Base-by-base conservation (phyloP, 2,113 vertebrate species). In the Falcunculus frontatus region DNA sequence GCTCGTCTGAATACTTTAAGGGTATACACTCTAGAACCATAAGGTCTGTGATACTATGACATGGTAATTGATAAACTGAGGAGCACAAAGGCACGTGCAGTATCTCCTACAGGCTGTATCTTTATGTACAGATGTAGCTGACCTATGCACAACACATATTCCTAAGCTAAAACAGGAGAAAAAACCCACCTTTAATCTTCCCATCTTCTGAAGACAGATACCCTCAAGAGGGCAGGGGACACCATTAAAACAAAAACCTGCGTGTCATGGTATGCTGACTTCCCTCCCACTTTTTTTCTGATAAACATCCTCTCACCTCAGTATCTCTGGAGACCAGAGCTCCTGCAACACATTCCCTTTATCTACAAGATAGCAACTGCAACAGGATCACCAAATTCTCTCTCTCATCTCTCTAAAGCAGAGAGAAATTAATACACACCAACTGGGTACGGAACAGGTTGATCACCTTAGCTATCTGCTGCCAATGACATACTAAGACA, bases 201-300 rank as follows among this genome's bases (percentile, higher is more conserved):
- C 11, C 26, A 39, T 4, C 14, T 3, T 22, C 44, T 65, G 37
- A 90, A 81, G n/a, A 37, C 7, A 86, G 35, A 79, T n/a, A 7
- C 11, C 39, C 35, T 56, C n/a, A 64, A n/a, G 30, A 80, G 4
- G 10, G 9, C 35, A 68, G 5, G 26, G 30, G 25, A 69, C 50
- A 62, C 7, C 4, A 59, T 30, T 20, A 22, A 53, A 75, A 82
- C 12, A 80, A 82, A 85, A 84, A 26, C 7, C 18, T 47, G 16
- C 0, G 0, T 11, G n/a, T 8, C 8, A 3, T 7, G 16, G 27
- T 30, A 22, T 11, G 10, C 37, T 10, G 20, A 47, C 44, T 69
- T 30, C 26, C 20, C 25, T 69, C 29, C 6, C 32, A 35, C 9
- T 41, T 46, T 17, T 73, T 53, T 21, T 5, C 39, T 65, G 52